Evolutionary conservation across 37 sponge, comb jelly and placozoan species (phyloP).

Genomic region (Agelas oroides): DNA sequence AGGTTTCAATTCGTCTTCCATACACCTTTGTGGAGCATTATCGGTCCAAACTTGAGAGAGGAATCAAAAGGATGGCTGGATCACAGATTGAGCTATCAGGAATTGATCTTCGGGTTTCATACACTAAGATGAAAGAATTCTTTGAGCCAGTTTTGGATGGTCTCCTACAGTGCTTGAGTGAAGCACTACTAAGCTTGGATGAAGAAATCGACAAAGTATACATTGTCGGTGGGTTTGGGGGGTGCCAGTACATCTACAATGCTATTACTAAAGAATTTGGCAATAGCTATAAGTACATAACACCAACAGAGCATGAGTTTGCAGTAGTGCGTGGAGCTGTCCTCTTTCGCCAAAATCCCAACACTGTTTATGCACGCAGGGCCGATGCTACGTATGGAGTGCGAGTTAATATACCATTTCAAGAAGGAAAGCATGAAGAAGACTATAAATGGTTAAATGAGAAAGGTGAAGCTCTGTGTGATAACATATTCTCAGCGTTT

Average conservation of each 20-base stretch:
- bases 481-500: slow-evolving; percentile 6
- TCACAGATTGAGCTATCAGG: background rate
- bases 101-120: background rate
- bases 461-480: background rate
- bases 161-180: background rate
- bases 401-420: background rate
- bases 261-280: background rate
- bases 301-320: slow-evolving; percentile 12
- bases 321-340: slow-evolving; percentile 48
- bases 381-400: slow-evolving; percentile 54
- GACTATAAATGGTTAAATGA: background rate
- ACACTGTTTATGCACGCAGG: background rate
- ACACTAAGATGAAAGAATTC: slow-evolving; percentile 18
- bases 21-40: background rate
- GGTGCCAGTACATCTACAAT: slow-evolving; percentile 28
- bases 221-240: slow-evolving; percentile 55
- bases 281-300: too few relatives aligned
- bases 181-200: background rate
- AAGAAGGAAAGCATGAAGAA: background rate
- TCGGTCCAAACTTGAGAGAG: background rate
- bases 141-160: slow-evolving; percentile 13
- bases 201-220: slow-evolving; percentile 5
- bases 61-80: background rate
- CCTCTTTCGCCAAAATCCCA: slow-evolving; percentile 12
- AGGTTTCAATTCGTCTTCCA: background rate